Evolutionary conservation across 2,888 invertebrate species (phyloP), one percentile per base, ranked within the genome.

Genomic region (Galeopsomyia nigrocyanea): DNA sequence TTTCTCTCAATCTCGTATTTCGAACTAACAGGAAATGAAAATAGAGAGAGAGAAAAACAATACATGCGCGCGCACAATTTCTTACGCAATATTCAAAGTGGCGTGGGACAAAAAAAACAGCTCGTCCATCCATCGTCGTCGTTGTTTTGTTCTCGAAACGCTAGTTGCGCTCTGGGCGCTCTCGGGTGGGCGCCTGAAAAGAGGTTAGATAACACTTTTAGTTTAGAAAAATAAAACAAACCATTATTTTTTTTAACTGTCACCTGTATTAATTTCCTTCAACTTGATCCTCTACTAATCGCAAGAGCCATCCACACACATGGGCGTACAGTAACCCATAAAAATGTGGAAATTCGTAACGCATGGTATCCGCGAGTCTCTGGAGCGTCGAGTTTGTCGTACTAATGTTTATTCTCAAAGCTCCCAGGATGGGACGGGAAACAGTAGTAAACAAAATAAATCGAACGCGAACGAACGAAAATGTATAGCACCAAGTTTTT

Each of bases 331-430:
- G 16, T 26, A 57, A 56, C 47, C 26, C 26, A 5, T 39, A 39
- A 39, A 39, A 68, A 85, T 85, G 85, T 85, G 85, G 85, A 84
- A 83, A 74, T 82, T 79, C 31, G 78, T 85, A n/a, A 78, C 81
- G 13, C 82, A 84, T 17, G 83, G 84, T 51, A 82, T 85, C 65
- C 83, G 85, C 3, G 83, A 84, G 63, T 79, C 81, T 1, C 69
- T 85, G 1, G 84, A 84, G 68, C 80, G 82, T 70, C 82, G 83
- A 17, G 76, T 75, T 39, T 83, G 82, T 76, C 82, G 83, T 19
- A 83, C 84, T 5, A 84, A 83, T 62, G 77, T 84, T 66, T 83
- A 83, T 70, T 83, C 82, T 0, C 85, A 84, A 71, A 79, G 80
- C 7, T 73, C 80, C 3, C 79, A 79, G 58, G 82, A 82, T 50